These are phyloP conservation scores for Bemisia tabaci DNA, from an alignment of 1,140 invertebrate species.

Conservation along the genomic window DNA sequence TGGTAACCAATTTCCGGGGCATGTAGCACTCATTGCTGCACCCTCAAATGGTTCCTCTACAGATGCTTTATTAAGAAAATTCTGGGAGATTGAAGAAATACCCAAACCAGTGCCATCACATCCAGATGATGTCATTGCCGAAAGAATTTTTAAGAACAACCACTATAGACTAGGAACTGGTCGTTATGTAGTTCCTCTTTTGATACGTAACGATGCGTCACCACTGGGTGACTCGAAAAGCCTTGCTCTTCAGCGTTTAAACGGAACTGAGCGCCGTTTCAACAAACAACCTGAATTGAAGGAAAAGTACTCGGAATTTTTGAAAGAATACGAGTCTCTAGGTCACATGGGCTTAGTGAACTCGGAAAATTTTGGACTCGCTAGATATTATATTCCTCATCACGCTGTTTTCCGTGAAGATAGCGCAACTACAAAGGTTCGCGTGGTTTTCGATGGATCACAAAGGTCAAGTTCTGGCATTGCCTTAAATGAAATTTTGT, in stretches of 20 bases:
- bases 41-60: too few species aligned
- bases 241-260: slow-evolving; percentile 13
- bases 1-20: too few species aligned
- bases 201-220: too few species aligned
- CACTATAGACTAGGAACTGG: too few species aligned
- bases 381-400: slow-evolving; percentile 24
- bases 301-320: slow-evolving; percentile 22
- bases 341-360: slow-evolving; percentile 26
- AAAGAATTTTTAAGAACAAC: too few species aligned
- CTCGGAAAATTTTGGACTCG: too few species aligned
- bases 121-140: too few species aligned
- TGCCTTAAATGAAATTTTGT: slow-evolving; percentile 28
- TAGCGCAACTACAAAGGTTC: slow-evolving; percentile 22
- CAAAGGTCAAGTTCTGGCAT: slow-evolving; percentile 17
- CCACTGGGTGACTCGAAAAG: slow-evolving; percentile 11
- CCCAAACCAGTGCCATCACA: too few species aligned
- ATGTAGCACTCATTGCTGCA: too few species aligned
- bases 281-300: not conserved
- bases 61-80: too few species aligned
- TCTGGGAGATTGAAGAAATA: too few species aligned
- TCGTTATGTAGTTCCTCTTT: too few species aligned
- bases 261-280: slow-evolving; percentile 11
- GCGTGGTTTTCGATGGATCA: slow-evolving; percentile 30
- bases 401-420: slow-evolving; percentile 22
- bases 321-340: slow-evolving; percentile 26